A percentile compares a stretch with the other conserved stretches of the same genome.
These are phyloP conservation scores for Fregetta grallaria DNA, from an alignment of 2,113 vertebrate genomes.

Conservation along the genomic window DNA sequence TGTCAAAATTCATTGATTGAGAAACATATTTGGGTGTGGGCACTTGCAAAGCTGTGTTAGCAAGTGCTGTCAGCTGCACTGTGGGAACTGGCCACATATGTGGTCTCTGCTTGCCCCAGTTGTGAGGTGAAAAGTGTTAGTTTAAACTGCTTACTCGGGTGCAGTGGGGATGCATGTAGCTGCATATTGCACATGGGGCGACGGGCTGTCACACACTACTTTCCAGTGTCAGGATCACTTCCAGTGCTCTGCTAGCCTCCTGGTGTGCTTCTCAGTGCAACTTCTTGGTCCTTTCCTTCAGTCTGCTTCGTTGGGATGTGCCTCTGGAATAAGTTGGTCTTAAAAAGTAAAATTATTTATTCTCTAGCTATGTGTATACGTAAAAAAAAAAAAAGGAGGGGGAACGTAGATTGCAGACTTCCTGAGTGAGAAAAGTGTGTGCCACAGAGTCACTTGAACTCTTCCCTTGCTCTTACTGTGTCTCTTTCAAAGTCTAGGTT, in stretches of 20 bases:
- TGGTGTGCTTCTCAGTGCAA: neutral
- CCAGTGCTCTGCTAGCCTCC: neutral
- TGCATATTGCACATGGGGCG: neutral
- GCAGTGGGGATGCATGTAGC: neutral
- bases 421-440: neutral
- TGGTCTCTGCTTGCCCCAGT: neutral
- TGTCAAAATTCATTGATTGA: neutral
- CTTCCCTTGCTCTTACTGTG: neutral
- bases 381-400: neutral
- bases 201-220: rapidly evolving
- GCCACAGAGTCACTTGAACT: neutral
- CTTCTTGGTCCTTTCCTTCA: neutral
- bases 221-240: neutral
- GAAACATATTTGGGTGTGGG: neutral
- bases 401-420: neutral
- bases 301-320: neutral
- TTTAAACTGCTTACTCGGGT: neutral
- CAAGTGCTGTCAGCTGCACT: neutral
- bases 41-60: neutral
- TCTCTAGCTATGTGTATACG: neutral
- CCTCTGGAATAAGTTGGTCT: neutral
- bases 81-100: rapidly evolving
- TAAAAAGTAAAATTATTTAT: neutral
- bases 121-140: neutral
- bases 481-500: neutral